Base-by-base conservation (phyloP, 1,140 invertebrate genomes). In the Tetraneura akinire region DNA sequence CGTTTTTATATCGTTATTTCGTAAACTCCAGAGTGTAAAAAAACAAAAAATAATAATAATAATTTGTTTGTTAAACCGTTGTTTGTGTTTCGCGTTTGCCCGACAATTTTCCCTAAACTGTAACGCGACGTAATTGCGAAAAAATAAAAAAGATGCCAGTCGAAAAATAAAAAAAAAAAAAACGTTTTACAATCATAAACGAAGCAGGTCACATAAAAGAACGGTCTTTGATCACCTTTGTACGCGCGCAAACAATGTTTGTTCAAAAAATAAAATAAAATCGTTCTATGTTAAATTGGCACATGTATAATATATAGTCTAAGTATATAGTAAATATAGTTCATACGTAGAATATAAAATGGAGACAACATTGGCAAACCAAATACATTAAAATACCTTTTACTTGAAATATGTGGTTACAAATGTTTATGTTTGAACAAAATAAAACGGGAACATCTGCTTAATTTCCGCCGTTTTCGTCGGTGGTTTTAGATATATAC, bases 191-290 rank as follows among this genome's bases (percentile, higher is more conserved):
- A 68, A 68, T 11, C 37, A 45, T 47, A 47, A 23, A 47, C 66
- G 42, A 68, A 68, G 21, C 32, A 37, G 32, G 32, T 42, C 23
- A 45, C 37, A 45, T 47, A 68, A 68, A 68, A 68, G 6, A 9
- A 47, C 13, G 9, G 21, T 68, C 64, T 66, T 66, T 66, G 64
- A 66, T 66, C 64, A 68, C 42, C 66, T 68, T 68, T 68, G 66
- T 68, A 21, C 21, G 42, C 45, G 45, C 42, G 66, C 47, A 68
- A 68, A 68, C 66, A 37, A 47, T 68, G 66, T 68, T 68, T 68
- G 42, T 68, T 45, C 66, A 66, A 66, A 66, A 45, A 21, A 66
- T 21, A 66, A 26, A 62, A 32, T 16, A 66, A 47, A 68, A 45
- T 68, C 32, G 42, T n/a, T 68, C 64, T 45, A 47, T 47, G 16